Evolutionary conservation across 2,888 invertebrate species (phyloP), one percentile per base, ranked within the genome.

Genomic region (Athalia cordata): DNA sequence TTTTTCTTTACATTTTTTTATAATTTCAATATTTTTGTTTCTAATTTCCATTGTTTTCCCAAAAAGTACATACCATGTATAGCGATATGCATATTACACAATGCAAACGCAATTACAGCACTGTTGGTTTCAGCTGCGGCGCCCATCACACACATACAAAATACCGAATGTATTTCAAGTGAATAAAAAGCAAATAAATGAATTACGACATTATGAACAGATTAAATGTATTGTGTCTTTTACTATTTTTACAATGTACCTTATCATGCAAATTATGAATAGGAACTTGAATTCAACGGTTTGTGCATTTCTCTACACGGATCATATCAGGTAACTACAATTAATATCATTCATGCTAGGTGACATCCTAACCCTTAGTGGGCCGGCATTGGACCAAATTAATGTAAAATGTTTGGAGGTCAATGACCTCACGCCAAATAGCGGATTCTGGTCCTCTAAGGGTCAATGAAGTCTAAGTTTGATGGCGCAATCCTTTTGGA

Each of bases 81-180:
- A 43, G 50, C 50, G 29, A 68, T 6, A 52, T 68, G 55, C 68
- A 68, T 65, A 43, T 68, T 55, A 55, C 55, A 55, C 55, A n/a
- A 55, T 55, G 55, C 55, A 62, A 13, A 62, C 45, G 43, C 61
- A 62, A 75, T 75, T 86, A 88, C 85, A 88, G 83, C 87, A 87
- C 86, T 88, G 86, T 87, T 89, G 86, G 62, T 88, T 89, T 88
- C 89, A 89, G 89, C 89, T 75, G 75, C 83, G 84, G 86, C 83
- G 84, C 80, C 78, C 81, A 82, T 49, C 80, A 81, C 81, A 80
- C 80, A 79, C 79, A 81, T 79, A 75, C 77, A 77, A 78, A 55
- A 80, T 80, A 79, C 77, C 80, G 80, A 79, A 82, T 80, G 80
- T 77, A 80, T 72, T 55, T 78, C 78, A 72, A 80, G 81, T 82